Base-by-base conservation (phyloP, 2,113 vertebrate species). In the Ophthalmolycus amberensis region DNA sequence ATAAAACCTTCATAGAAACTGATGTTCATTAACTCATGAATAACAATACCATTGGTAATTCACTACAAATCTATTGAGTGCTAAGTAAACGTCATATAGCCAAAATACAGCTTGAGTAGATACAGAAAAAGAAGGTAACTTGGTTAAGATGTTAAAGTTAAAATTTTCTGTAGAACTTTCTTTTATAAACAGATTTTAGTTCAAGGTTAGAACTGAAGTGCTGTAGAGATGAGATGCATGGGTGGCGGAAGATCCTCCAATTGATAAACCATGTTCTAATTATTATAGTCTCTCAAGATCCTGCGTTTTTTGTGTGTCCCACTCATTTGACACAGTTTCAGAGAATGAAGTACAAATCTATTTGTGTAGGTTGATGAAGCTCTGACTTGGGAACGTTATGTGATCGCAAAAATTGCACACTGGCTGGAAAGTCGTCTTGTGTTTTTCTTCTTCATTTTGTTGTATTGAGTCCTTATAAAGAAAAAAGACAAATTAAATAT, bases 221-320 rank as follows among this genome's bases (percentile, higher is more conserved):
- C 73, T 69, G 63, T 34, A 69, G 87, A 89, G 86, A 83, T 90
- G 85, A 90, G 82, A 71, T 70, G 85, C 69, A 84, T 71, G 75
- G 77, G 80, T 90, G 86, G 71, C 72, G 58, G 60, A 80, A 86
- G 77, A 87, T 84, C 71, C 62, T 83, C 68, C 64, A 81, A 82
- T 90, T 87, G 82, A 94, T 91, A 89, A 89, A 88, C 92, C 85
- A 68, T 78, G 87, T 90, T 93, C 92, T 94, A 94, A 95, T 95
- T 94, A 95, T 80, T 93, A 83, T 75, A 84, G 65, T 93, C 90
- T 93, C 92, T 59, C 67, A 94, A 91, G 88, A 84, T 88, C 85
- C 73, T 75, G 73, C 16, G 29, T 34, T 60, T 87, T 89, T 85
- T 88, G 66, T 81, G 64, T 81, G 85, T 70, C 86, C 85, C 82